A percentile compares a stretch with the other conserved stretches of the same genome.
Conservation (phyloP, 2,888 invertebrate species). For the Ethmia dodecea region DNA sequence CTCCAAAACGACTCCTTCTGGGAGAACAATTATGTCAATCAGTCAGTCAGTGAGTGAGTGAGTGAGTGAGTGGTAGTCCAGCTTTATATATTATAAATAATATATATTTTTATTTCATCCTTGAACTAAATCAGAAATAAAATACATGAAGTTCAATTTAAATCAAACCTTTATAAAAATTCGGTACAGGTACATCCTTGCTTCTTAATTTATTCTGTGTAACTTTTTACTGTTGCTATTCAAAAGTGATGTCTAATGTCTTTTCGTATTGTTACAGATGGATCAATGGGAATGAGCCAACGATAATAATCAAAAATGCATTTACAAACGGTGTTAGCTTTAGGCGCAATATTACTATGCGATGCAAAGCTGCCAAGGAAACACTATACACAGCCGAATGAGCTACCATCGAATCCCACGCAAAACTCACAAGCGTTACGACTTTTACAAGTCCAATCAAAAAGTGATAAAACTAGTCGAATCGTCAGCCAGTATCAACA, state of each 20-base stretch:
- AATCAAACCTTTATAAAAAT: too few species aligned
- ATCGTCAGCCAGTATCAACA: conserved; percentile 57
- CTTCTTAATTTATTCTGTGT: too few species aligned
- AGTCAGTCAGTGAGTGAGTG: too few species aligned
- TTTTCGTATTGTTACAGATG: conserved; percentile 57
- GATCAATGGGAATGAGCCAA: conserved; percentile 48
- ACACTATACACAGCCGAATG: conserved; percentile 45
- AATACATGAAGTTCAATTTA: too few species aligned
- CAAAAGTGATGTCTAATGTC: conserved; percentile 3
- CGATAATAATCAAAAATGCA: conserved; percentile 48
- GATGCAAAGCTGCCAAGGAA: conserved; percentile 63
- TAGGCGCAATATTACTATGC: conserved; percentile 57
- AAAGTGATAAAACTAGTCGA: conserved; percentile 54
- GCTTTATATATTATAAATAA: too few species aligned
- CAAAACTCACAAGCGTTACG: conserved; percentile 46
- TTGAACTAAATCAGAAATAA: too few species aligned
- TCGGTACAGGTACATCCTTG: too few species aligned
- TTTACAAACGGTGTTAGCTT: conserved; percentile 48
- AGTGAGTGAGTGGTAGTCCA: too few species aligned
- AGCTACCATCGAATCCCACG: conserved; percentile 46
- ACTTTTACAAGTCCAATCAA: conserved; percentile 46
- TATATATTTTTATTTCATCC: too few species aligned
- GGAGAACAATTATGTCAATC: too few species aligned
- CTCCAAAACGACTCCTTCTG: too few species aligned
- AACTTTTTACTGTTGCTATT: too few species aligned